Base-by-base conservation (phyloP, 2,113 vertebrate genomes). In the Psilopsiagon aurifrons region DNA sequence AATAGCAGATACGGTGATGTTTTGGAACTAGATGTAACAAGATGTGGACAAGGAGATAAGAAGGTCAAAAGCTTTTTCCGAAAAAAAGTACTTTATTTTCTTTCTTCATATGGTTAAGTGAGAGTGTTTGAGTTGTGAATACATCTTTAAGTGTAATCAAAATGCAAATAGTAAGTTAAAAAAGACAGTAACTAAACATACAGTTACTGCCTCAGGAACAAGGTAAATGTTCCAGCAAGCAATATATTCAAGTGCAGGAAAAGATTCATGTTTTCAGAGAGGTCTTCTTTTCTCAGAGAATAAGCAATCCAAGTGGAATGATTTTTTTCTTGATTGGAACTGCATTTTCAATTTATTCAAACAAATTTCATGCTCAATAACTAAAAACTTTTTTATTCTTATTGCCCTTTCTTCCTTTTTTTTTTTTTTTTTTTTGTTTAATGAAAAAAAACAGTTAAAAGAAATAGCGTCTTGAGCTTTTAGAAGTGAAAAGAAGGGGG, bases 241-340 rank as follows among this genome's bases (percentile, higher is more conserved):
- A n/a, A 68, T 13, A 63, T 25, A 63, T 54, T 51, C 5, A 35
- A 64, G 12, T 18, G 11, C 9, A 70, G n/a, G 23, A 68, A 62
- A 69, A 52, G 6, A 60, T 14, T 31, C 1, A 2, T 1, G 6
- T 71, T 87, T 81, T 67, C 39, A 1, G 0, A 12, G 5, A 78
- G 5, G 11, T 44, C 9, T 71, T 70, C 3, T 78, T 68, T 62
- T 54, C 46, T 91, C 14, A 46, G 62, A 82, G 29, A 92, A 84
- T 25, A 81, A 75, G 1, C 2, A 37, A 31, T 17, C 1, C 4
- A 68, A 75, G 70, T 9, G 0, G 4, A 66, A 86, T 43, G 0
- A 20, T 0, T 39, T 55, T 64, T 68, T 67, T 88, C 8, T 73
- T 77, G 15, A 59, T 3, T 78, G 7, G 9, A 83, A 44, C 3